Base-by-base conservation (phyloP, 1,140 invertebrate species). In the Adoxophyes honmai region DNA sequence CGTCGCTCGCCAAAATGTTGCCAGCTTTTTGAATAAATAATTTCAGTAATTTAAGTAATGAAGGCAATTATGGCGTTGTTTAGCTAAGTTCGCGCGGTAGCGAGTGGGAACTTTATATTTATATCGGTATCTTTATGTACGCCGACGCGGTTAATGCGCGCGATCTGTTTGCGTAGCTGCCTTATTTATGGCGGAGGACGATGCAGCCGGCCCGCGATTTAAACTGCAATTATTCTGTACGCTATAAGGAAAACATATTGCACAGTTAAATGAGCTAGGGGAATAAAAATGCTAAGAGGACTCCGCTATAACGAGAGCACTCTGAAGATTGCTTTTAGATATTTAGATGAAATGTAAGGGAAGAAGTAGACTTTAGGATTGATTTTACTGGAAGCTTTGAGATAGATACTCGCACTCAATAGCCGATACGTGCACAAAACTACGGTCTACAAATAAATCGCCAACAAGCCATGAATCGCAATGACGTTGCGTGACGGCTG, bases 21-120 rank as follows among this genome's bases (percentile, higher is more conserved):
- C 82, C 89, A 88, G 85, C 84, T 89, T 88, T 89, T 88, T 89
- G 84, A 88, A 88, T 88, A 88, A 88, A 87, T 88, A 88, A 87
- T 87, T 88, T 87, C 80, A 81, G 82, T 87, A 87, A 87, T 87
- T 88, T 88, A 88, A 88, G 82, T 87, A 88, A 87, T 87, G 84
- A 88, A 87, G 84, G 86, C 84, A 88, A 88, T 88, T 88, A 88
- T 88, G 86, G 84, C 84, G 86, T 87, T 88, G 86, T 88, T 88
- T 88, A 88, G 84, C 82, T 88, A 87, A 87, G 86, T 87, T 88
- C 78, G 86, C 81, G 81, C 79, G 83, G 77, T 78, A 80, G 78
- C 81, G 82, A 84, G 81, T 82, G 80, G 78, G 77, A 88, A 88
- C 83, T 86, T 86, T 88, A 88, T 88, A 88, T 88, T 88, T 88